phyloP scores from a whole-genome alignment of 2,888 invertebrate genomes.

The Heterodera filipjevi region DNA sequence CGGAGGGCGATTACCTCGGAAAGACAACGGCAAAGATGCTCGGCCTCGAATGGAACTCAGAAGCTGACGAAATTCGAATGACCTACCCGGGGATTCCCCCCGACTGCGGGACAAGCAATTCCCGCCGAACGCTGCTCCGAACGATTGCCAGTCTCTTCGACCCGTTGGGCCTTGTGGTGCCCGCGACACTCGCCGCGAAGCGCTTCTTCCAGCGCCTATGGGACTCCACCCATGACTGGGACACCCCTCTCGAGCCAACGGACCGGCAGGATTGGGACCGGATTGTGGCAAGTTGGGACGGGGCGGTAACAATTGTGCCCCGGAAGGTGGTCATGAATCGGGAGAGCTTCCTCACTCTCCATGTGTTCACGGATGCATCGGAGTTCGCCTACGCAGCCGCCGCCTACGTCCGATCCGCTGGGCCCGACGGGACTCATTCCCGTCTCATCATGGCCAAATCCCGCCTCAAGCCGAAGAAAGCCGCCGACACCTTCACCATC shows the following conservation, averaged over 20 bases:
- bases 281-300: too few relatives aligned
- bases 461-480: too few relatives aligned
- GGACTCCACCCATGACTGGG: constrained; percentile 33
- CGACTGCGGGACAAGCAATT: not conserved
- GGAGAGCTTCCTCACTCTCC: not conserved
- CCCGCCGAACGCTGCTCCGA: constrained; percentile 31
- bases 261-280: constrained; percentile 20
- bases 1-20: constrained; percentile 21
- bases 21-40: constrained; percentile 27
- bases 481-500: too few relatives aligned
- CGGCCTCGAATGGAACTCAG: constrained; percentile 29
- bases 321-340: not conserved
- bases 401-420: constrained; percentile 30
- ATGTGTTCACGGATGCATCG: too few relatives aligned
- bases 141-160: too few relatives aligned
- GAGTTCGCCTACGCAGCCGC: constrained; percentile 32
- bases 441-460: too few relatives aligned
- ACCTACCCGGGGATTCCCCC: not conserved
- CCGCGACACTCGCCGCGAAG: too few relatives aligned
- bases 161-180: too few relatives aligned
- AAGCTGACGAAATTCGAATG: constrained; percentile 18
- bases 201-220: too few relatives aligned
- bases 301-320: too few relatives aligned
- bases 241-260: not conserved
- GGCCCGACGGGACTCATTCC: too few relatives aligned